These are phyloP conservation scores for Hybognathus amarus DNA, from an alignment of 2,797 vertebrate species.

Conservation along the genomic window DNA sequence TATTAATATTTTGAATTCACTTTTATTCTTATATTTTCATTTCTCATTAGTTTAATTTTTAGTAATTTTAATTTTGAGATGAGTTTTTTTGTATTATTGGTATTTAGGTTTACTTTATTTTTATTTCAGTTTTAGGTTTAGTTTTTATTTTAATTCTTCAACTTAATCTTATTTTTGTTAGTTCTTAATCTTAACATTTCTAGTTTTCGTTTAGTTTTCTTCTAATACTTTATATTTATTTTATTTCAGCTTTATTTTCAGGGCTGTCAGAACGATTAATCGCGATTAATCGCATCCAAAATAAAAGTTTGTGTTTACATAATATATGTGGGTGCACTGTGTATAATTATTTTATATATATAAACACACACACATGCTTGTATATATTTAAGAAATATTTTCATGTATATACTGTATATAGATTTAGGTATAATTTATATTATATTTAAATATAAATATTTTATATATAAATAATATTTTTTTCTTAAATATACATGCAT, in stretches of 20 bases:
- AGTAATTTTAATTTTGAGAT: neutral
- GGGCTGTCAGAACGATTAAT: too few relatives aligned
- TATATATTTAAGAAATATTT: too few relatives aligned
- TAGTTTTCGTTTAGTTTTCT: neutral
- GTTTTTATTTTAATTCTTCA: neutral
- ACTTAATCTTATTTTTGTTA: neutral
- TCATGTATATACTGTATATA: too few relatives aligned
- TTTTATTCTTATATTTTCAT: neutral
- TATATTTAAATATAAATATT: too few relatives aligned
- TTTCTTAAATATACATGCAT: too few relatives aligned
- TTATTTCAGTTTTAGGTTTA: neutral
- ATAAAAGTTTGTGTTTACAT: too few relatives aligned
- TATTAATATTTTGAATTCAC: neutral
- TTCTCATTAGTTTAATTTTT: neutral
- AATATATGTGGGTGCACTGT: too few relatives aligned
- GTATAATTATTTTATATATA: too few relatives aligned
- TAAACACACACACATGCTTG: too few relatives aligned
- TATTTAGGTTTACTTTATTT: neutral
- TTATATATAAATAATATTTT: too few relatives aligned
- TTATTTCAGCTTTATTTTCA: neutral
- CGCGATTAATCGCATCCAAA: too few relatives aligned
- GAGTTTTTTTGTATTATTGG: neutral
- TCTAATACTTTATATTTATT: neutral
- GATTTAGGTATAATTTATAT: too few relatives aligned
- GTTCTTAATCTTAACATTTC: neutral